Conservation (phyloP, 2,888 invertebrate species). For the Lampropteryx suffumata region DNA sequence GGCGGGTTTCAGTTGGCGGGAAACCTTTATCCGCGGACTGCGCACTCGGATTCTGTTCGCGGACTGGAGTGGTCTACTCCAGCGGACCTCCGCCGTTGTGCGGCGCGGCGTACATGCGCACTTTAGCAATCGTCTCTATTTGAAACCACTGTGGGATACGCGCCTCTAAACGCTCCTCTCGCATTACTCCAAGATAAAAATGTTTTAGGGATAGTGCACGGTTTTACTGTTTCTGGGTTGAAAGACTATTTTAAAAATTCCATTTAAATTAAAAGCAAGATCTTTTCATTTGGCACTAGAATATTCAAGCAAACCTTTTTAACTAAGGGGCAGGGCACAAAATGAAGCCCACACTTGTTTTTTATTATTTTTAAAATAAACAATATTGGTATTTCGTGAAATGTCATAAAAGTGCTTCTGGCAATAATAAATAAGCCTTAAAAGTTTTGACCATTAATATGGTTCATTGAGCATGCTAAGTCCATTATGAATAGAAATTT, state of each 20-base stretch:
- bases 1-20: conserved; percentile 39
- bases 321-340: too few relatives aligned
- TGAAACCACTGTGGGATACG: conserved; percentile 66
- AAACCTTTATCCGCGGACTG: conserved; percentile 42
- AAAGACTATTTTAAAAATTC: too few relatives aligned
- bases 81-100: conserved; percentile 48
- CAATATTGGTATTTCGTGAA: not conserved
- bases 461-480: conserved; percentile 1
- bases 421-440: not conserved
- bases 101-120: conserved; percentile 71
- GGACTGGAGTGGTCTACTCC: conserved; percentile 60
- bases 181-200: conserved; percentile 65
- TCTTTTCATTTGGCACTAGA: too few relatives aligned
- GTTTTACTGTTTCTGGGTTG: conserved; percentile 41
- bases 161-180: conserved; percentile 63
- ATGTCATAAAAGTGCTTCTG: conserved; percentile 1
- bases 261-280: too few relatives aligned
- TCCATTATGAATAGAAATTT: not conserved
- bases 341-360: too few relatives aligned
- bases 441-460: not conserved
- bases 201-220: conserved; percentile 56
- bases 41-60: conserved; percentile 53
- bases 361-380: too few relatives aligned
- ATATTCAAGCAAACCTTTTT: too few relatives aligned
- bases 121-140: conserved; percentile 59